A percentile compares a stretch with the other conserved stretches of the same genome.
Conservation (phyloP, 2,113 vertebrate genomes). For the Myrmecophaga tridactyla region DNA sequence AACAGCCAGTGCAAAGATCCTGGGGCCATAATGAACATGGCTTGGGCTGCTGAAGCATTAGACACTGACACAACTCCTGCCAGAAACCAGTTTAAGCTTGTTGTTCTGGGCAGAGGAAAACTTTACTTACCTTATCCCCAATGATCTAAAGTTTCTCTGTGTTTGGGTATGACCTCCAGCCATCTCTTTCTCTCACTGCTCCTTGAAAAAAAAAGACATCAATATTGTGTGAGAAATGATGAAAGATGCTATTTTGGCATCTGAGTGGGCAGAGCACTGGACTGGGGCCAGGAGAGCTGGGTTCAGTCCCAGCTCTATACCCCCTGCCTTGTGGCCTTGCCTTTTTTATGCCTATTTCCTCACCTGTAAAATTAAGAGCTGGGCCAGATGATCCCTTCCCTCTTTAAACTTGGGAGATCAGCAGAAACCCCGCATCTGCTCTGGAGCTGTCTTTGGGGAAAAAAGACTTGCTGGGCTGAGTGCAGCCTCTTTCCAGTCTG, state of each 20-base stretch:
- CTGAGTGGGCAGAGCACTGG: neutral
- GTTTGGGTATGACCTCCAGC: neutral
- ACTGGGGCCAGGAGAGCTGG: neutral
- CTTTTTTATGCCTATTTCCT: neutral
- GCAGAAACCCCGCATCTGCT: neutral
- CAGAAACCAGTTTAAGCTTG: neutral
- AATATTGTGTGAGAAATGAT: neutral
- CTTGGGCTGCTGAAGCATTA: neutral
- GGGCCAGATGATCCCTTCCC: neutral
- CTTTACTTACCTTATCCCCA: neutral
- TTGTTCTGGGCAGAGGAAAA: neutral
- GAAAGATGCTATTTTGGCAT: constrained; percentile 29
- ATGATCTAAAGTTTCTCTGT: neutral
- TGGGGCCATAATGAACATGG: neutral
- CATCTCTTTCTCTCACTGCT: neutral
- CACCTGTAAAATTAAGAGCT: neutral
- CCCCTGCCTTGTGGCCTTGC: neutral
- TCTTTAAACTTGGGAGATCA: neutral
- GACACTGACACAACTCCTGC: neutral
- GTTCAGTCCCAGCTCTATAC: neutral
- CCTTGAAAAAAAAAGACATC: neutral
- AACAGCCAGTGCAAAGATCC: neutral
- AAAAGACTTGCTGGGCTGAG: neutral
- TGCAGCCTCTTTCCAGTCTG: fast-evolving
- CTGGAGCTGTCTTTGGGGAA: neutral